phyloP scores from a whole-genome alignment of 2,797 vertebrate genomes.

The Platyrinchus mystaceus region DNA sequence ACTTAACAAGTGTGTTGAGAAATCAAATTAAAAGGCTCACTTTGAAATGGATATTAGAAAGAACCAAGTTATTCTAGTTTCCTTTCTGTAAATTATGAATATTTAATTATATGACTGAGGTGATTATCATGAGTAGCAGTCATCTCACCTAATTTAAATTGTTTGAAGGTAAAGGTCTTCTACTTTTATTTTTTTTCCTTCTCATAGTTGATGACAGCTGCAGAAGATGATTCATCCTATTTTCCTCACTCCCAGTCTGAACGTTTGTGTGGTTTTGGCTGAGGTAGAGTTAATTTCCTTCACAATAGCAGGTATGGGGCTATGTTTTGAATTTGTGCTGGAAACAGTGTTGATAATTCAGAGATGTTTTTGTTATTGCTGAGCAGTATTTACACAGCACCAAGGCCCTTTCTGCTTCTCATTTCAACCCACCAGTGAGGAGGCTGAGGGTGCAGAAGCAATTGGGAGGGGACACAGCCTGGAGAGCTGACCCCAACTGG shows the following conservation, averaged over 20 bases:
- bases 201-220: not conserved
- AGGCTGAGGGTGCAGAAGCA: too few species aligned
- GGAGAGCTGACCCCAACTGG: too few species aligned
- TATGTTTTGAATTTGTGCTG: not conserved
- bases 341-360: too few species aligned
- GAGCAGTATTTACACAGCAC: too few species aligned
- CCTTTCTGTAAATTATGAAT: not conserved
- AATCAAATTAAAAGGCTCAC: not conserved
- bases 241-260: not conserved
- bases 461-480: too few species aligned
- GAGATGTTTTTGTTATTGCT: too few species aligned
- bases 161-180: not conserved
- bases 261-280: not conserved
- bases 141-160: not conserved
- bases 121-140: not conserved
- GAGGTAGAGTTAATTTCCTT: not conserved
- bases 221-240: not conserved
- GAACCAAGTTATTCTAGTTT: not conserved
- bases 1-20: not conserved
- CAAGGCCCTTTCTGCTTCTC: too few species aligned
- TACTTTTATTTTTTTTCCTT: not conserved
- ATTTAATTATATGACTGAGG: not conserved
- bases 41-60: not conserved
- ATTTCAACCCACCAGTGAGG: too few species aligned
- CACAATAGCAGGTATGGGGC: not conserved